Evolutionary conservation across 1,140 invertebrate genomes (phyloP).

Genomic region (Temnothorax longispinosus): DNA sequence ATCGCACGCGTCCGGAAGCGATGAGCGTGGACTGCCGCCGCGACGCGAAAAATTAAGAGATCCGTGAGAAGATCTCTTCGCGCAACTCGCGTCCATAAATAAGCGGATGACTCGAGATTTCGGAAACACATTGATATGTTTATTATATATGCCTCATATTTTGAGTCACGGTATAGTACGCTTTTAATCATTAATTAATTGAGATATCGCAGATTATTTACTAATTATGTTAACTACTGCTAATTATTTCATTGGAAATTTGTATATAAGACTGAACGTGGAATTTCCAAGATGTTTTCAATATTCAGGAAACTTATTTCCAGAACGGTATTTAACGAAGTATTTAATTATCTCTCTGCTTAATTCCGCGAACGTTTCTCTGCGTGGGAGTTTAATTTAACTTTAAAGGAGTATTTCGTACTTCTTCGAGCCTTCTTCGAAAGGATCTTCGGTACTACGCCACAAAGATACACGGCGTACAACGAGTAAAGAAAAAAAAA

Average conservation of each 20-base stretch:
- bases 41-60: slow-evolving; percentile 54
- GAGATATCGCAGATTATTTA: background rate
- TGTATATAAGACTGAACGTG: background rate
- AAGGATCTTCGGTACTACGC: background rate
- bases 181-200: background rate
- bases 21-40: slow-evolving; percentile 3
- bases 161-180: background rate
- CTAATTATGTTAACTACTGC: slow-evolving; percentile 8
- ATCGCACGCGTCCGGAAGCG: slow-evolving; percentile 30
- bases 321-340: background rate
- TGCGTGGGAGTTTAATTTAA: slow-evolving; percentile 41
- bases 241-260: background rate
- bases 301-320: background rate
- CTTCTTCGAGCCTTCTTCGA: too few relatives aligned
- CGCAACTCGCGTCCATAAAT: slow-evolving; percentile 28
- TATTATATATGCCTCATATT: background rate
- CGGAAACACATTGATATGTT: background rate
- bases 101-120: slow-evolving; percentile 17
- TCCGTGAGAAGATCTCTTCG: background rate
- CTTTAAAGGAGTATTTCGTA: background rate
- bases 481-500: background rate
- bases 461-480: slow-evolving; percentile 31
- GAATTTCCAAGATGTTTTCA: background rate
- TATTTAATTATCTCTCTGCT: background rate
- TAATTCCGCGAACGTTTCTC: background rate